A percentile compares a stretch with the other conserved stretches of the same genome.
phyloP scores from a whole-genome alignment of 2,797 vertebrate genomes.

The Loris lydekkerianus region DNA sequence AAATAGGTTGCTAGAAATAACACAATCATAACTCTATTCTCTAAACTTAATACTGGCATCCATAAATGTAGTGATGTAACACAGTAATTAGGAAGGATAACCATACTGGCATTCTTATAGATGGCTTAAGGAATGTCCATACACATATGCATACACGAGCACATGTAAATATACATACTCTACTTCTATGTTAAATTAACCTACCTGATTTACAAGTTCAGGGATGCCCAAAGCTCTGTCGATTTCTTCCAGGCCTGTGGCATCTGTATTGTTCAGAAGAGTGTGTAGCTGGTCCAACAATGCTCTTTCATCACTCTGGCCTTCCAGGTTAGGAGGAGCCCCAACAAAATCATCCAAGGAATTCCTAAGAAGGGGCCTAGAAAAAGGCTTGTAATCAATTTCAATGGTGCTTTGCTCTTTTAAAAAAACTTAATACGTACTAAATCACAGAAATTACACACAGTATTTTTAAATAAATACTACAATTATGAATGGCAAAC shows the following conservation, averaged over 20 bases:
- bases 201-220: conserved; percentile 97
- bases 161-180: background rate
- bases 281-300: conserved; percentile 97
- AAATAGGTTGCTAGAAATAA: background rate
- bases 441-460: background rate
- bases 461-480: conserved; percentile 34
- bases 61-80: background rate
- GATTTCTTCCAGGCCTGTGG: conserved; percentile 96
- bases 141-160: too few species aligned
- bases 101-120: background rate
- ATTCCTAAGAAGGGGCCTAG: conserved; percentile 93
- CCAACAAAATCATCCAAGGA: conserved; percentile 95
- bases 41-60: background rate
- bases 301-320: conserved; percentile 95
- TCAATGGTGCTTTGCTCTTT: background rate
- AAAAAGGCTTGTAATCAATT: conserved; percentile 67
- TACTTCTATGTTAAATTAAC: background rate
- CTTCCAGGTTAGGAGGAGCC: conserved; percentile 92
- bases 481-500: background rate
- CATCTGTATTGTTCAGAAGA: conserved; percentile 96
- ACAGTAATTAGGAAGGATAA: background rate
- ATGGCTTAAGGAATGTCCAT: background rate
- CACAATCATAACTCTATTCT: background rate
- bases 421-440: background rate
- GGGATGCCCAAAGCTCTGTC: conserved; percentile 98